A percentile compares a stretch with the other conserved stretches of the same genome.
Evolutionary conservation across 2,113 vertebrate genomes (phyloP).

Genomic region (Pimephales promelas): DNA sequence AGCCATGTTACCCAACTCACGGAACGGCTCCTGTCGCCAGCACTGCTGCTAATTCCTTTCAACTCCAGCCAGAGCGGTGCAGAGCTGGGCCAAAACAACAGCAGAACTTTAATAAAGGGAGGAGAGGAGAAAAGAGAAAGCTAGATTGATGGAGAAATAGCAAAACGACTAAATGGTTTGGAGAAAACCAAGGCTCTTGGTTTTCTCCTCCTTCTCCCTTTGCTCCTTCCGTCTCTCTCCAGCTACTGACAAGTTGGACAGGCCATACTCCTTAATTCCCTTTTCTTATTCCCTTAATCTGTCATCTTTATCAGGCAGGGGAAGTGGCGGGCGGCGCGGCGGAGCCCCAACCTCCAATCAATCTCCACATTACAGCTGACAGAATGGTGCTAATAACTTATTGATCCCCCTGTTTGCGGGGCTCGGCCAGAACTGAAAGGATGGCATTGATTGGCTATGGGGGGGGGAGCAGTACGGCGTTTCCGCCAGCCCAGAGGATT

Average conservation of each 20-base stretch:
- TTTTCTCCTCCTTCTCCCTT: conserved; percentile 46
- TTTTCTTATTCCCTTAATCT: conserved; percentile 97
- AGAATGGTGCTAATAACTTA: conserved; percentile 99
- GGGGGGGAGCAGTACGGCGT: conserved; percentile 60
- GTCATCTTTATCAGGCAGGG: conserved; percentile 98
- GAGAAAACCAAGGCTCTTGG: conserved; percentile 13
- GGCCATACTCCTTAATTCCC: conserved; percentile 94
- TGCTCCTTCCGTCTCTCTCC: conserved; percentile 64
- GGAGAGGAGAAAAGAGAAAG: not conserved
- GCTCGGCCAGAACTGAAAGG: conserved; percentile 86
- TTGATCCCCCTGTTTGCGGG: conserved; percentile 89
- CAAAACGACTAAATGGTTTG: conserved; percentile 9
- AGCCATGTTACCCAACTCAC: conserved; percentile 63
- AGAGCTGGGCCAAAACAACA: not conserved
- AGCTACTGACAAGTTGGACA: conserved; percentile 86
- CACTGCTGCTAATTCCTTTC: conserved; percentile 21
- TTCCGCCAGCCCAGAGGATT: conserved; percentile 65
- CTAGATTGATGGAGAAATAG: conserved; percentile 32
- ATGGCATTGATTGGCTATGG: conserved; percentile 89
- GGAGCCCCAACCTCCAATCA: conserved; percentile 88
- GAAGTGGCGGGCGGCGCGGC: conserved; percentile 82
- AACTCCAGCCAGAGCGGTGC: conserved; percentile 33
- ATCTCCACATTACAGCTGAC: conserved; percentile 99
- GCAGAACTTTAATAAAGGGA: conserved; percentile 29
- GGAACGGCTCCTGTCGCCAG: conserved; percentile 29